These are phyloP conservation scores for Diaperis boleti DNA, from an alignment of 2,888 invertebrate species.

Conservation along the genomic window DNA sequence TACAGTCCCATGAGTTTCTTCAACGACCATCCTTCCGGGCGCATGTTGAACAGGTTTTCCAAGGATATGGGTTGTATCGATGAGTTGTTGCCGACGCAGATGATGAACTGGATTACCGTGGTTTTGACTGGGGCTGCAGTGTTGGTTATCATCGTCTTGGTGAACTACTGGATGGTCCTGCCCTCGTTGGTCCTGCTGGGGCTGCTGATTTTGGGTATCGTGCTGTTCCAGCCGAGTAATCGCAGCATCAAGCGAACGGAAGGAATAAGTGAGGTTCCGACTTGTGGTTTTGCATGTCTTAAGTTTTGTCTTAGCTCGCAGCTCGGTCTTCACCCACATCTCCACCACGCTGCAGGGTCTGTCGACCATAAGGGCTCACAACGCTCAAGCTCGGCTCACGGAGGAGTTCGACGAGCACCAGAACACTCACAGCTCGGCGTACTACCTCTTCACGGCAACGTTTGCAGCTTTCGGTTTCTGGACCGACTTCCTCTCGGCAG, in stretches of 20 bases:
- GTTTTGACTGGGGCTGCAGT: background rate
- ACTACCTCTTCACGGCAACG: conserved; percentile 7
- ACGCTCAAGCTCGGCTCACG: background rate
- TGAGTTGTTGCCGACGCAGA: background rate
- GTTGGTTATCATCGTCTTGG: background rate
- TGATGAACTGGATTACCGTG: conserved; percentile 1
- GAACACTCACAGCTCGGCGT: conserved; percentile 16
- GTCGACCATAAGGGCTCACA: background rate
- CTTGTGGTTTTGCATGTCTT: background rate
- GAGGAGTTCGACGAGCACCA: conserved; percentile 14
- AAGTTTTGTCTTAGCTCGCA: conserved; percentile 3
- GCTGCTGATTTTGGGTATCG: background rate
- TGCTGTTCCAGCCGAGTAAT: conserved; percentile 10
- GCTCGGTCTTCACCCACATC: conserved; percentile 13
- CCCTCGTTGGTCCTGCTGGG: background rate
- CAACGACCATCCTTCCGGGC: conserved; percentile 1
- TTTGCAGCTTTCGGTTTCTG: conserved; percentile 12
- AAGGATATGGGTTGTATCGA: conserved; percentile 6
- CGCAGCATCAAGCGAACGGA: conserved; percentile 16
- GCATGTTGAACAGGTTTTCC: conserved; percentile 4
- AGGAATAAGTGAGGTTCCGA: conserved; percentile 7
- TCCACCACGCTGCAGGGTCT: conserved; percentile 7
- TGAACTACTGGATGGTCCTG: conserved; percentile 25
- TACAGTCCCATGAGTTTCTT: background rate
- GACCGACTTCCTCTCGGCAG: background rate